These are phyloP conservation scores for Caretta caretta DNA, from an alignment of 2,113 vertebrate species.

Conservation along the genomic window DNA sequence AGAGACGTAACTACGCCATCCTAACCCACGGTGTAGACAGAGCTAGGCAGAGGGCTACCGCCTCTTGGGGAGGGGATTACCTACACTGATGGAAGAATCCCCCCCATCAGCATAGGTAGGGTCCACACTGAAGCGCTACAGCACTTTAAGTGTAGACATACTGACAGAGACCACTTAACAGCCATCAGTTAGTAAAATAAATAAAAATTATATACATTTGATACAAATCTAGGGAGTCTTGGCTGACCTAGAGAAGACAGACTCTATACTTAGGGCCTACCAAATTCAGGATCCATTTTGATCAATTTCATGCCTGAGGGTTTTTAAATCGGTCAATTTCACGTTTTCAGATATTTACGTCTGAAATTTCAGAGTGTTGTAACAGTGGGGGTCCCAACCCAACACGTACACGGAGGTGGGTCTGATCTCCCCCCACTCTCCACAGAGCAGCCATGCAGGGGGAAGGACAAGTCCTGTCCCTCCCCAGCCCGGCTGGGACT, in stretches of 20 bases:
- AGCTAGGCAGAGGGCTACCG: neutral
- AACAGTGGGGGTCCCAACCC: too few species aligned
- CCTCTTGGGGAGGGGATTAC: neutral
- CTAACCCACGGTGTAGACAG: neutral
- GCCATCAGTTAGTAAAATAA: neutral
- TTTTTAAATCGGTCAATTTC: too few species aligned
- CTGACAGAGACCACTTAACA: neutral
- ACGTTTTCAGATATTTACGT: too few species aligned
- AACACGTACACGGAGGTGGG: too few species aligned
- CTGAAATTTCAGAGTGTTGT: too few species aligned
- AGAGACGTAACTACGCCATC: neutral
- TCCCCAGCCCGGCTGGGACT: too few species aligned
- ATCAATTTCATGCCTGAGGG: too few species aligned
- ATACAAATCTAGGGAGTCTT: neutral
- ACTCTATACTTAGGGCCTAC: neutral
- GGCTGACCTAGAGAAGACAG: neutral
- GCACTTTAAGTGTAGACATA: neutral
- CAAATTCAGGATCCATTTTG: too few species aligned
- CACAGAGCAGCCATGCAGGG: too few species aligned
- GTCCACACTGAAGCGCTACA: neutral
- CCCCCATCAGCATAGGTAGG: too few species aligned
- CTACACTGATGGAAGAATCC: neutral
- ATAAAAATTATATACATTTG: rapidly evolving
- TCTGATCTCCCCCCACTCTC: too few species aligned
- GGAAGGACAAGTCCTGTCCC: too few species aligned